A percentile compares a stretch with the other conserved stretches of the same genome.
Conservation (phyloP, 1,140 invertebrate species). For the Chironomus striatipennis region DNA sequence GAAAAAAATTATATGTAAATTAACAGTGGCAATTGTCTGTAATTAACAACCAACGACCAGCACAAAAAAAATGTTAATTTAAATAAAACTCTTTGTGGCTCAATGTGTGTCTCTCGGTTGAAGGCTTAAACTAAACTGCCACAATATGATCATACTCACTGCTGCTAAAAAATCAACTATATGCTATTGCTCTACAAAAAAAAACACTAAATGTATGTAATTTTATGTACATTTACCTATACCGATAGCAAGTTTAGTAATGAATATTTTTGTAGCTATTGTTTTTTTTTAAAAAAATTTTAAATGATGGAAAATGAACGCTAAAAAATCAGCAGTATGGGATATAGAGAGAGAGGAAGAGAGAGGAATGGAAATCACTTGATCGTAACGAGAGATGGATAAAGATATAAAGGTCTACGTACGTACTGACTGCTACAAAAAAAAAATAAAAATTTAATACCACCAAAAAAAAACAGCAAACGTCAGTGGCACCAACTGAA, state of each 20-base stretch:
- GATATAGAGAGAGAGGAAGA: no score
- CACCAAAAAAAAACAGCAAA: neutral
- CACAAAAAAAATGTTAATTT: neutral
- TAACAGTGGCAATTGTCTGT: neutral
- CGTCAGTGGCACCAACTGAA: neutral
- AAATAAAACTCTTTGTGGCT: neutral
- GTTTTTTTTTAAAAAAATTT: neutral
- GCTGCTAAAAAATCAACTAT: neutral
- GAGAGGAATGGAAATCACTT: neutral
- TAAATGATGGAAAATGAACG: neutral
- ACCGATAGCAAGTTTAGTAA: neutral
- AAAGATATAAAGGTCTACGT: neutral
- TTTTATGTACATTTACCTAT: neutral
- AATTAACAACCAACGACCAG: neutral
- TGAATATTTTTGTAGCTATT: neutral
- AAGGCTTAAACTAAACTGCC: constrained; percentile 12
- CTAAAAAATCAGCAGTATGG: no score
- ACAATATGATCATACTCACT: neutral
- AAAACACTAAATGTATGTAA: no score
- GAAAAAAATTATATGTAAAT: constrained; percentile 15
- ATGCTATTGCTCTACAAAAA: no score
- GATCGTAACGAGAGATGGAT: constrained; percentile 6
- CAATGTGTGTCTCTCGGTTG: neutral
- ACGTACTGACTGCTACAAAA: no score
- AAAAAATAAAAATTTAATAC: no score